Percentiles rank a stretch among this genome's conserved stretches.
Conservation (phyloP, 2,797 vertebrate genomes). For the Paguma larvata region DNA sequence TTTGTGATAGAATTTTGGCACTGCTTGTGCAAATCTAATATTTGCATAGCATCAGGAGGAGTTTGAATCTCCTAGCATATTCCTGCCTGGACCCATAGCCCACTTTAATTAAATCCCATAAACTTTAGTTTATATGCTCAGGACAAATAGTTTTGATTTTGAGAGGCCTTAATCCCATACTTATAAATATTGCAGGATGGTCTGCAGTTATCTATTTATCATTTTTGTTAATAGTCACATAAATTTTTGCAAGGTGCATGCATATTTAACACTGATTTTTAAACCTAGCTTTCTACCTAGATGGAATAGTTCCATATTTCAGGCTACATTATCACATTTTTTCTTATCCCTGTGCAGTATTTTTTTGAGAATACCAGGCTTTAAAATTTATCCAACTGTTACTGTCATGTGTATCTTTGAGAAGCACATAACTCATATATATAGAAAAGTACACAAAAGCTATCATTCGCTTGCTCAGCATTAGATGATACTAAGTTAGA, state of each 20-base stretch:
- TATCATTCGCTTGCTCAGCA: not conserved
- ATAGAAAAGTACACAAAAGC: not conserved
- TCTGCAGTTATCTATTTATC: constrained; percentile 20
- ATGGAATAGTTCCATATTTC: not conserved
- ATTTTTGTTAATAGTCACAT: constrained; percentile 42
- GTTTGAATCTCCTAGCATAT: not conserved
- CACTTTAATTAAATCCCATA: constrained; percentile 59
- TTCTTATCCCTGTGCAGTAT: not conserved
- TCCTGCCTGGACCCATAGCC: not conserved
- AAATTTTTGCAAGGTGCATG: not conserved
- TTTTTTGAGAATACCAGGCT: not conserved
- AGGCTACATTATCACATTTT: not conserved
- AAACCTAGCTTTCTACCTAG: not conserved
- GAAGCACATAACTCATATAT: not conserved
- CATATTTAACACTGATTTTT: not conserved
- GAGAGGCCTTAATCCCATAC: not conserved
- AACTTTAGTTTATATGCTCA: constrained; percentile 49
- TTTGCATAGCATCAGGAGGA: not conserved
- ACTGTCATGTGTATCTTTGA: not conserved
- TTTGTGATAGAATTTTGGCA: not conserved
- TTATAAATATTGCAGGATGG: constrained; percentile 39
- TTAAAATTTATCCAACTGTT: not conserved
- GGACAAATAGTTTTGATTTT: constrained; percentile 21
- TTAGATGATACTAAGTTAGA: not conserved
- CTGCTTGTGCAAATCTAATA: not conserved